These are phyloP conservation scores for Elymnias hypermnestra DNA, from an alignment of 1,140 invertebrate species.

Conservation along the genomic window DNA sequence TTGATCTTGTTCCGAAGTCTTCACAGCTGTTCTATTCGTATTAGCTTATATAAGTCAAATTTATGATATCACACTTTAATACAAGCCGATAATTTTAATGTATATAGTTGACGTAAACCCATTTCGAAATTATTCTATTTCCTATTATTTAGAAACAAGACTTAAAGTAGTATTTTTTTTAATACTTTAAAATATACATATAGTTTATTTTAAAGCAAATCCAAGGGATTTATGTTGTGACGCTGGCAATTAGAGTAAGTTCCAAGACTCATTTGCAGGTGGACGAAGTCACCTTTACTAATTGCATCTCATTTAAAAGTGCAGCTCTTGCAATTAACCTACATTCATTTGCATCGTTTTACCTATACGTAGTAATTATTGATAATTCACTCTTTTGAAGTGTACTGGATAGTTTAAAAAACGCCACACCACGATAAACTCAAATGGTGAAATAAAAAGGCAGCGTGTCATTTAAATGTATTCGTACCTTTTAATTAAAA, in stretches of 20 bases:
- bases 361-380: conserved; percentile 25
- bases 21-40: too few species aligned
- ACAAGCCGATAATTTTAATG: too few species aligned
- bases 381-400: conserved; percentile 28
- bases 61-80: too few species aligned
- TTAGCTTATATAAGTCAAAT: too few species aligned
- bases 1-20: too few species aligned
- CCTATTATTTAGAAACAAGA: too few species aligned
- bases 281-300: conserved; percentile 45
- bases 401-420: background rate
- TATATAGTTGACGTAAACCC: too few species aligned
- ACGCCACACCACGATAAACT: background rate
- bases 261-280: conserved; percentile 38
- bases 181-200: too few species aligned
- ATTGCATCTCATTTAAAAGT: conserved; percentile 65
- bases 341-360: conserved; percentile 44
- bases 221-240: background rate
- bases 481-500: background rate
- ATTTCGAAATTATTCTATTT: too few species aligned
- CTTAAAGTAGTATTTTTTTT: too few species aligned
- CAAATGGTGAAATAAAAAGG: background rate
- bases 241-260: conserved; percentile 47
- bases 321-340: conserved; percentile 56
- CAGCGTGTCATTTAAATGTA: background rate
- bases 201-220: too few species aligned